These are phyloP conservation scores for Ploceus nigricollis DNA, from an alignment of 2,113 vertebrate species.

Conservation along the genomic window DNA sequence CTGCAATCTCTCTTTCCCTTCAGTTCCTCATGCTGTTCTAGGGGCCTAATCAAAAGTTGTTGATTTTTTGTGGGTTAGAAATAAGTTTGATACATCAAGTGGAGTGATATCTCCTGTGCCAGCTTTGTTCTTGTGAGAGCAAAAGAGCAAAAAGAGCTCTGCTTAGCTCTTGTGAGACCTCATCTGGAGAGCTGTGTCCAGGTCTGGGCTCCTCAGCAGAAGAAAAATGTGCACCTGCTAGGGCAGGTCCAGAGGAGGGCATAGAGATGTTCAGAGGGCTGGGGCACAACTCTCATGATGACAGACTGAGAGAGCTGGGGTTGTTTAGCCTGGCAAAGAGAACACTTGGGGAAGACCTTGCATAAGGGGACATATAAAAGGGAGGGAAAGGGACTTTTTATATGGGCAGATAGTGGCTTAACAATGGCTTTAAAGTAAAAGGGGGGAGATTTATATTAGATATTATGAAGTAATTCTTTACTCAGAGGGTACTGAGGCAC, in stretches of 20 bases:
- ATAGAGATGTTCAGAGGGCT: not conserved
- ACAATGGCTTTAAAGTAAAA: not conserved
- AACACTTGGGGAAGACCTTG: not conserved
- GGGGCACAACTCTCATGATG: accelerated
- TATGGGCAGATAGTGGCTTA: not conserved
- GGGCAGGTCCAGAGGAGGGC: not conserved
- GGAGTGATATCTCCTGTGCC: not conserved
- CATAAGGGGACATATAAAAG: not conserved
- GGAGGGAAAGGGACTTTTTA: not conserved
- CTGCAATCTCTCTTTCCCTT: not conserved
- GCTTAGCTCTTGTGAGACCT: not conserved
- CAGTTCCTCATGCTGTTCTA: not conserved
- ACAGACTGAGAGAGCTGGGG: no score
- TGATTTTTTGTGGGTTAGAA: not conserved
- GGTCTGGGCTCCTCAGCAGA: not conserved
- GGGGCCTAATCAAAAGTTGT: not conserved
- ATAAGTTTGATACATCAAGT: not conserved
- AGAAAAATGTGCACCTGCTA: not conserved
- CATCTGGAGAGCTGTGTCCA: not conserved
- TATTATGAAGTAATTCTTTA: not conserved
- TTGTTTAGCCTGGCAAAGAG: not conserved
- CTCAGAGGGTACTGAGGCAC: not conserved
- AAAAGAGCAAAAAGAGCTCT: no score
- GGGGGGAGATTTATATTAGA: not conserved
- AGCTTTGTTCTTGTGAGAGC: not conserved